Conservation (phyloP, 1,140 invertebrate genomes). For the Drosophila lacertosa region DNA sequence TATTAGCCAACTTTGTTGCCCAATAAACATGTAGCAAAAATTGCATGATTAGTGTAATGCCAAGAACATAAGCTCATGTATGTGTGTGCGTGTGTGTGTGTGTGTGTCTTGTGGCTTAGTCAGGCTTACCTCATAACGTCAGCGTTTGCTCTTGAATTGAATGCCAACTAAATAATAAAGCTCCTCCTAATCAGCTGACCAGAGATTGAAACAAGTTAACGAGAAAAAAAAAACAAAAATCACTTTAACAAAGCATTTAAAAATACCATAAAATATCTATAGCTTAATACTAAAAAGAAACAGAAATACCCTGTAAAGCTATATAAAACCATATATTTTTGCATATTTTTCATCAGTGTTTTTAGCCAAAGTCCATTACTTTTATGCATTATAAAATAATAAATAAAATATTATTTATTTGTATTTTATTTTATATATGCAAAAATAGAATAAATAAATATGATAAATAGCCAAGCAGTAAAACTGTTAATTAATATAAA, state of each 20-base stretch:
- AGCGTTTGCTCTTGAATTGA: conserved; percentile 40
- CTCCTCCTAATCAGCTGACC: conserved; percentile 41
- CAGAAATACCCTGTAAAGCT: too few relatives aligned
- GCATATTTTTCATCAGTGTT: too few relatives aligned
- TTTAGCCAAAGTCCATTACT: too few relatives aligned
- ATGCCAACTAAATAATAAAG: conserved; percentile 51
- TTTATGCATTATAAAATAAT: too few relatives aligned
- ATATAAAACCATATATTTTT: too few relatives aligned
- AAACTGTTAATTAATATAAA: too few relatives aligned
- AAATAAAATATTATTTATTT: too few relatives aligned
- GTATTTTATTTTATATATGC: too few relatives aligned
- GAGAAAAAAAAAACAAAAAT: conserved; percentile 39
- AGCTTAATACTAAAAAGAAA: too few relatives aligned
- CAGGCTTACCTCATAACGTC: conserved; percentile 34
- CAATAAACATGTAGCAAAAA: conserved; percentile 66
- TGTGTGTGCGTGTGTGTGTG: conserved; percentile 4
- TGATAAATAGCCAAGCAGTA: too few relatives aligned
- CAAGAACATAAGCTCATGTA: conserved; percentile 45
- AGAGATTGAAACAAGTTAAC: background rate
- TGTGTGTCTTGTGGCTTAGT: conserved; percentile 13
- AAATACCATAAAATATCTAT: conserved; percentile 54
- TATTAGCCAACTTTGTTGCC: conserved; percentile 56
- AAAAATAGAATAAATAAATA: too few relatives aligned
- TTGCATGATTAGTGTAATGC: conserved; percentile 76
- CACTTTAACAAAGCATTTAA: too few relatives aligned